Conservation (phyloP, 2,797 vertebrate species). For the Falco concolor region DNA sequence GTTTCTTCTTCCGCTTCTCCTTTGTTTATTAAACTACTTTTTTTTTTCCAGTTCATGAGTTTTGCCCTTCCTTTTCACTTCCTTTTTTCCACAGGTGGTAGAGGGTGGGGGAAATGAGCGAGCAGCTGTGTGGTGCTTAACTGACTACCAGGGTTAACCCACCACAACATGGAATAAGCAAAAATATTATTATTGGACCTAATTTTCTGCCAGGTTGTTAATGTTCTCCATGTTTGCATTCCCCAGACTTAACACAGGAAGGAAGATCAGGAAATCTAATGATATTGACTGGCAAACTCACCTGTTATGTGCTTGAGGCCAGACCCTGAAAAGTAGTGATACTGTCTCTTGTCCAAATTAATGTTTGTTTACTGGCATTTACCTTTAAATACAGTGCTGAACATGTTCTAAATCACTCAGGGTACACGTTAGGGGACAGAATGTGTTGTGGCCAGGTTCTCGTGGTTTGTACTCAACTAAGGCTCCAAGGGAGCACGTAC, state of each 20-base stretch:
- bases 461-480: neutral
- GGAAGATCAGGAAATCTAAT: neutral
- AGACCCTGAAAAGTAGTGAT: neutral
- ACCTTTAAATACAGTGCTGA: neutral
- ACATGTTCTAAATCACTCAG: neutral
- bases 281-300: neutral
- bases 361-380: neutral
- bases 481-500: neutral
- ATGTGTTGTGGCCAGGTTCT: neutral
- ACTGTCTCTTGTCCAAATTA: neutral
- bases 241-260: neutral
- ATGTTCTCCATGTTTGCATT: neutral
- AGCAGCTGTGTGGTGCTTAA: neutral
- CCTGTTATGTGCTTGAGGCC: neutral
- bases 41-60: neutral
- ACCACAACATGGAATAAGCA: neutral
- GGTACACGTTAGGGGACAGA: neutral
- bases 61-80: neutral
- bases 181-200: neutral
- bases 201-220: neutral
- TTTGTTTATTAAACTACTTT: neutral
- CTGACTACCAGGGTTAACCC: neutral
- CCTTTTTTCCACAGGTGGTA: rapidly evolving
- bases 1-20: neutral
- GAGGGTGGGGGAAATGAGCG: neutral